These are phyloP conservation scores for Ariolimax columbianus DNA, from an alignment of 2,888 invertebrate species.

Conservation along the genomic window DNA sequence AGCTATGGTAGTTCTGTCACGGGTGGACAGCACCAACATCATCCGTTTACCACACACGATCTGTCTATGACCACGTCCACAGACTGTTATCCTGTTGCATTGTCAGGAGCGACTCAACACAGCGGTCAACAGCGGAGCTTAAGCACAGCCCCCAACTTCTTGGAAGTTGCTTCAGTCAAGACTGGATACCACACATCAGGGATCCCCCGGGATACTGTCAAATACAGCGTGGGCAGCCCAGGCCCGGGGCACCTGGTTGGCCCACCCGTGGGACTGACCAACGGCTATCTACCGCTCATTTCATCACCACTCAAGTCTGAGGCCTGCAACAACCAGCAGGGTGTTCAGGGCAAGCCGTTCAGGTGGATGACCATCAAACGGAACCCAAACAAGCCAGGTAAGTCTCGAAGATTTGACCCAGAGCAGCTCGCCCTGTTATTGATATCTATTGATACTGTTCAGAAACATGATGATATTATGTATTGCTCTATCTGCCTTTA, in stretches of 20 bases:
- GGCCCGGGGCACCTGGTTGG: constrained; percentile 14
- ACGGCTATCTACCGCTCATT: constrained; percentile 53
- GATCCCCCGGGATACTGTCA: constrained; percentile 1
- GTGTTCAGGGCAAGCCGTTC: constrained; percentile 82
- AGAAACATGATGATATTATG: too few relatives aligned
- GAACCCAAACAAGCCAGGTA: constrained; percentile 94
- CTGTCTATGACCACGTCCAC: constrained; percentile 35
- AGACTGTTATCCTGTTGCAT: constrained; percentile 30
- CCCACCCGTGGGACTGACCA: constrained; percentile 24
- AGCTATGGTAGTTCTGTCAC: background rate
- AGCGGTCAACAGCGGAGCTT: constrained; percentile 27
- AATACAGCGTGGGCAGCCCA: constrained; percentile 40
- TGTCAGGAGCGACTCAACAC: background rate
- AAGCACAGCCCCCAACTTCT: constrained; percentile 42
- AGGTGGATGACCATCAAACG: constrained; percentile 99
- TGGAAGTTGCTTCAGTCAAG: constrained; percentile 34
- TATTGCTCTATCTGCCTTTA: too few relatives aligned
- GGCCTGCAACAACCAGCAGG: constrained; percentile 62
- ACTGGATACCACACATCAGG: constrained; percentile 33
- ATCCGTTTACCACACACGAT: constrained; percentile 31
- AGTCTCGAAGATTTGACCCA: too few relatives aligned
- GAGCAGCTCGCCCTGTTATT: too few relatives aligned
- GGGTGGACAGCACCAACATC: background rate
- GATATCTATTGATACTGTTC: too few relatives aligned
- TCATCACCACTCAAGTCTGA: constrained; percentile 69